phyloP scores from a whole-genome alignment of 2,888 invertebrate species.

The Macaria liturata region DNA sequence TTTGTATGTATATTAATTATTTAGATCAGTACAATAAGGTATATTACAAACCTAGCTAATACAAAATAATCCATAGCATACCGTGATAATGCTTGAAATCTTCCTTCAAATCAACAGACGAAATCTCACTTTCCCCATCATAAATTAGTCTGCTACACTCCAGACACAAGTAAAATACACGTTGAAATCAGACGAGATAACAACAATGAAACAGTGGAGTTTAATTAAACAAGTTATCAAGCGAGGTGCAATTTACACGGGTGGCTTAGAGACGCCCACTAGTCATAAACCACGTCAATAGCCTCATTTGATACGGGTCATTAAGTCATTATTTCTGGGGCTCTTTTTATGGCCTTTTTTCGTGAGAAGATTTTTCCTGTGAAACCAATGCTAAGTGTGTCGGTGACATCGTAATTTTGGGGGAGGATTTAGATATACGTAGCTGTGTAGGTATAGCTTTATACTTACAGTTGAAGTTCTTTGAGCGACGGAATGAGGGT shows the following conservation, averaged over 20 bases:
- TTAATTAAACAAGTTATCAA: conserved; percentile 24
- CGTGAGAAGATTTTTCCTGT: conserved; percentile 33
- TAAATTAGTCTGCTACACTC: too few species aligned
- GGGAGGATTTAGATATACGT: conserved; percentile 18
- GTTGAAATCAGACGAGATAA: conserved; percentile 4
- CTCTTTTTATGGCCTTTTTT: conserved; percentile 35
- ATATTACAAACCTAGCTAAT: too few species aligned
- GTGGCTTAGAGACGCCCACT: conserved; percentile 28
- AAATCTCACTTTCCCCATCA: too few species aligned
- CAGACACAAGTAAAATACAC: too few species aligned
- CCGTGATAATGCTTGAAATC: too few species aligned
- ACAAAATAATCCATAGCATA: too few species aligned
- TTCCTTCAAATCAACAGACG: too few species aligned
- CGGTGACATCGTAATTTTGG: conserved; percentile 27
- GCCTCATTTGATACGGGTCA: conserved; percentile 38
- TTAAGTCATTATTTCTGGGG: conserved; percentile 39
- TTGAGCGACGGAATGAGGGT: conserved; percentile 6
- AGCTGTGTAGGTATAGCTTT: background rate
- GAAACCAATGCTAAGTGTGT: conserved; percentile 29
- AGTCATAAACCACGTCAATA: conserved; percentile 37
- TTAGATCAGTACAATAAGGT: too few species aligned
- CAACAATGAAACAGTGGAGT: conserved; percentile 6
- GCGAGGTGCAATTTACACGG: conserved; percentile 26
- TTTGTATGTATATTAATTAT: too few species aligned
- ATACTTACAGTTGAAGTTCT: conserved; percentile 9